Percentiles rank a stretch among this genome's conserved stretches.
phyloP scores from a whole-genome alignment of 2,113 vertebrate genomes.

The Heloderma charlesbogerti region DNA sequence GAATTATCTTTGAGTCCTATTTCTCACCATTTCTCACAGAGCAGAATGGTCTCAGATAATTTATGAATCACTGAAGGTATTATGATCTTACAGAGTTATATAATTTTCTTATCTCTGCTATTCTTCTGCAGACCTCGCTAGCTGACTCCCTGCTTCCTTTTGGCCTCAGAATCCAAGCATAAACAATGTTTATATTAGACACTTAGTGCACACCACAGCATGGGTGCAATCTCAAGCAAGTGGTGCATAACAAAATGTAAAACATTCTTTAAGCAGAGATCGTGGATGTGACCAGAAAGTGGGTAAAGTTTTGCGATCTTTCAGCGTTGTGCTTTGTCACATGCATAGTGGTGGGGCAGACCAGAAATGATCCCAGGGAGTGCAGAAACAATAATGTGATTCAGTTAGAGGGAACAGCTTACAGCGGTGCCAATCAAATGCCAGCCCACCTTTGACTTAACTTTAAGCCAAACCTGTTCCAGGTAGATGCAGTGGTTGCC shows the following conservation, averaged over 20 bases:
- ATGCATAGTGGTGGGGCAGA: background rate
- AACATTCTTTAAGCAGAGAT: background rate
- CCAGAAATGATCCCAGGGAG: background rate
- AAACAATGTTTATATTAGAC: background rate
- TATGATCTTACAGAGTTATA: background rate
- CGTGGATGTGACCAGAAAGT: background rate
- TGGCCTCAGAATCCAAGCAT: background rate
- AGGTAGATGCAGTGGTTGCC: background rate
- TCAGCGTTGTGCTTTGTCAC: background rate
- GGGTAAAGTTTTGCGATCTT: background rate
- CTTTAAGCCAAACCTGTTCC: background rate
- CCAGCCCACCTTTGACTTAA: background rate
- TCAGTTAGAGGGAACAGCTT: background rate
- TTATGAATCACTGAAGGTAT: background rate
- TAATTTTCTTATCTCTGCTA: background rate
- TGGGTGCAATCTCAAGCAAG: background rate
- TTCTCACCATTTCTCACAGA: slow-evolving; percentile 21
- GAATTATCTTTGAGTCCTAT: slow-evolving; percentile 39
- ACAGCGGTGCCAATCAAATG: background rate
- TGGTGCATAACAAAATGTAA: background rate
- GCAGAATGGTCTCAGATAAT: background rate
- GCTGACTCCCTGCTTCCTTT: background rate
- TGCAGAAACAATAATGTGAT: background rate
- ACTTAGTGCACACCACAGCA: background rate
- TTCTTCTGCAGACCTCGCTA: background rate